A percentile compares a stretch with the other conserved stretches of the same genome.
Conservation (phyloP, 1,140 invertebrate species). For the Grapholita molesta region DNA sequence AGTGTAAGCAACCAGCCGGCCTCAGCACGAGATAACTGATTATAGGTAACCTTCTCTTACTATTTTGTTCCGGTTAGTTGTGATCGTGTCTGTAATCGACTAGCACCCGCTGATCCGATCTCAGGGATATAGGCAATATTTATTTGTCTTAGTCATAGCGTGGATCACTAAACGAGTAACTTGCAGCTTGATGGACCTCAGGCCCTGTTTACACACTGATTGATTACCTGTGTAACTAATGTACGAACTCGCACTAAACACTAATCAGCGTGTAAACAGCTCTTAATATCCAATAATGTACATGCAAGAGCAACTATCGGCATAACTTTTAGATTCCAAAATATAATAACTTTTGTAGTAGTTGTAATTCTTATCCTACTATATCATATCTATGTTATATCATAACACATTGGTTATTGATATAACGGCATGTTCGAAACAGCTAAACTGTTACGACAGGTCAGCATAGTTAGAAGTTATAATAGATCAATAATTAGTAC, state of each 20-base stretch:
- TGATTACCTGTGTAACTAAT: too few species aligned
- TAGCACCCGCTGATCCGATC: neutral
- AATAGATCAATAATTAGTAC: neutral
- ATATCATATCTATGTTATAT: too few species aligned
- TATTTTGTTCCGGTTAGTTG: slow-evolving; percentile 37
- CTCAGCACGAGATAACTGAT: slow-evolving; percentile 30
- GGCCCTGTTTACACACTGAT: too few species aligned
- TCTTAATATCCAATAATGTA: too few species aligned
- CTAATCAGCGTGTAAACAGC: too few species aligned
- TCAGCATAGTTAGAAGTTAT: neutral
- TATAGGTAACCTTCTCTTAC: slow-evolving; percentile 27
- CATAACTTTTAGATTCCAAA: too few species aligned
- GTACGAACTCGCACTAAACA: too few species aligned
- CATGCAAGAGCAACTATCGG: too few species aligned
- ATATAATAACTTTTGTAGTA: too few species aligned
- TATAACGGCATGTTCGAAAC: too few species aligned
- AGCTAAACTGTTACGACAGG: neutral
- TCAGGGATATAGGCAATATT: neutral
- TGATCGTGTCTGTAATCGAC: slow-evolving; percentile 10
- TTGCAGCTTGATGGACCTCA: neutral
- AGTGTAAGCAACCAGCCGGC: slow-evolving; percentile 26
- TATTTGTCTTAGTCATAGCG: neutral
- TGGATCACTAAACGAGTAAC: neutral
- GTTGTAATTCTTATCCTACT: too few species aligned
- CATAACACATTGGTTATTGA: too few species aligned